A percentile compares a stretch with the other conserved stretches of the same genome.
Conservation (phyloP, 2,113 vertebrate species). For the Phainopepla nitens region DNA sequence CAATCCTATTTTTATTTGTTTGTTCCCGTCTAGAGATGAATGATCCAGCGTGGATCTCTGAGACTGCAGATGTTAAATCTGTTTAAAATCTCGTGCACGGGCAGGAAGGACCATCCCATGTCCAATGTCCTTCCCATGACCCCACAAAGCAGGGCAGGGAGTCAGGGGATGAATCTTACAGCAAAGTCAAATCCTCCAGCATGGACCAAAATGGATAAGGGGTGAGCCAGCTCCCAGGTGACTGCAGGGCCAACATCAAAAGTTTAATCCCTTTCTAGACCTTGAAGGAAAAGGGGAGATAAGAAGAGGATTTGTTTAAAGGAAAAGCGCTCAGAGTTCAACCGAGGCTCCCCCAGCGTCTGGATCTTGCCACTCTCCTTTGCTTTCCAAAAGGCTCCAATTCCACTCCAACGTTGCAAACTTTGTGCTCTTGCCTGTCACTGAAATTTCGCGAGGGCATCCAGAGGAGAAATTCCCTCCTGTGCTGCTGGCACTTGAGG, state of each 20-base stretch:
- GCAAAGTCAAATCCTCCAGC: background rate
- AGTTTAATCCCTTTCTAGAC: background rate
- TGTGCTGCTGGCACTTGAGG: background rate
- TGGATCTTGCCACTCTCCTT: background rate
- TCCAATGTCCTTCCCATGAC: background rate
- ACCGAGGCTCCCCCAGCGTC: background rate
- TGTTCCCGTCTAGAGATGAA: background rate
- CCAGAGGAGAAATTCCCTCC: constrained; percentile 9
- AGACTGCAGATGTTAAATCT: background rate
- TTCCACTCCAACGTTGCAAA: background rate
- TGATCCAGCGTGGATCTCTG: background rate
- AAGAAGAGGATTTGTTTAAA: background rate
- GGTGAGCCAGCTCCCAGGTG: background rate
- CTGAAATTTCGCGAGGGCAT: background rate
- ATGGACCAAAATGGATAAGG: background rate
- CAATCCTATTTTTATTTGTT: fast-evolving
- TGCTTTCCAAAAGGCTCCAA: background rate
- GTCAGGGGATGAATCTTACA: background rate
- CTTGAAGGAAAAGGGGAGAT: background rate
- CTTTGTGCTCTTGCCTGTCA: background rate
- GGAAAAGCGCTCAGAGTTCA: background rate
- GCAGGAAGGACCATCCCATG: background rate
- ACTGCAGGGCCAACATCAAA: background rate
- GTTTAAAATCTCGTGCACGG: fast-evolving
- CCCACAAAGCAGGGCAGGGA: background rate